Evolutionary conservation across 2,797 vertebrate species (phyloP), one percentile per base, ranked within the genome.

Genomic region (Sebastes ruberrimus): DNA sequence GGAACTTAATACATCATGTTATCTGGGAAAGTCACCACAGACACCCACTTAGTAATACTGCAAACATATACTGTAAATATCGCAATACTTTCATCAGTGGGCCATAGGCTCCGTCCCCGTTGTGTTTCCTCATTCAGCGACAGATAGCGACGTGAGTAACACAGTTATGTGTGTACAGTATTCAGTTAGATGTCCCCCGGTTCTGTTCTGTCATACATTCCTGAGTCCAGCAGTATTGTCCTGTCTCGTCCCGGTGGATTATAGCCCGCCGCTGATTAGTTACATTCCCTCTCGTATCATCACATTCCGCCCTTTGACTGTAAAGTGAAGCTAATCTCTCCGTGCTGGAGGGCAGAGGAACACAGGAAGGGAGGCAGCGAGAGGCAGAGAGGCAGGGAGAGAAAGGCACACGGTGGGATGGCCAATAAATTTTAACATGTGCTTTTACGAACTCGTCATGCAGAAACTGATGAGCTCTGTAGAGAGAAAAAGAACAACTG

Each of bases 211-310:
- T 85, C 74, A 72, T 67, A 68, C 87, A 90, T 90, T 88, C 86
- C 88, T 88, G 83, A 73, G 57, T 83, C 61, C 69, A 27, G 33
- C 68, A 75, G 66, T 62, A 89, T 91, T 88, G 85, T 93, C 71
- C 76, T 28, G 8, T 60, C 87, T 84, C 82, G 80, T 71, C 85
- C 78, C 72, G 10, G 60, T 55, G 83, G 84, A 86, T 88, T 86
- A 86, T 69, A 71, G 66, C 30, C 74, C 74, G 62, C 84, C 88
- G 90, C 89, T 92, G 92, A 93, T 89, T 80, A 78, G 86, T 86
- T 76, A 78, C 86, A 91, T 93, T 91, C 83, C 78, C 66, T 60
- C 62, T 80, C 30, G 75, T 82, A 86, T 90, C 88, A 90, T 92
- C 88, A 92, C 83, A 88, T 90, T 92, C 86, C 67, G 33, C 64